Conservation (phyloP, 64 coral and sea anemone species). For the Acropora tenuis region DNA sequence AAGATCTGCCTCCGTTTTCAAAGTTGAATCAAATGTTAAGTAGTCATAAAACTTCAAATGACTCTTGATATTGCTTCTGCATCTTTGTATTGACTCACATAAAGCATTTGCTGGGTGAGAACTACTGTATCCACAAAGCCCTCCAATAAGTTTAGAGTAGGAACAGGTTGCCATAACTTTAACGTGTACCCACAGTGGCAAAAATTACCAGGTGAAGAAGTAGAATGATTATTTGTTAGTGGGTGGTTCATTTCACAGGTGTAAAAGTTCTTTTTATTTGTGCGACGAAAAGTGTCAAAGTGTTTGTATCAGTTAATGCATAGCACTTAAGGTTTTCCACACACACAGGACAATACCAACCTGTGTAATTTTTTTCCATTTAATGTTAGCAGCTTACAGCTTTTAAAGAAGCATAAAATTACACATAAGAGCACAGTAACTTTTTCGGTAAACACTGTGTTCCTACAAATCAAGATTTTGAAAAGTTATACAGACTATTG, state of each 20-base stretch:
- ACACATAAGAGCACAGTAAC: background rate
- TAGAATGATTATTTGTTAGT: background rate
- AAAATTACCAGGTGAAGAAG: background rate
- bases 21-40: background rate
- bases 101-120: background rate
- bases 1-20: constrained; percentile 38
- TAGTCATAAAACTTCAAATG: constrained; percentile 17
- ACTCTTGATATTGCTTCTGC: background rate
- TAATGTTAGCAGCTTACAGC: constrained; percentile 9
- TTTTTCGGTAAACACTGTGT: background rate
- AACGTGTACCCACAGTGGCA: background rate
- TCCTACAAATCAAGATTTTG: background rate
- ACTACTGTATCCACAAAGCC: constrained; percentile 1
- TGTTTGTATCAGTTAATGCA: constrained; percentile 23
- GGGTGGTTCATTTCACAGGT: background rate
- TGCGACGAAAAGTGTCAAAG: background rate
- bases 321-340: background rate
- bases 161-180: constrained; percentile 6
- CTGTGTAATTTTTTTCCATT: background rate
- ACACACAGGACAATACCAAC: background rate
- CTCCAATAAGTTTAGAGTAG: constrained; percentile 3
- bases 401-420: background rate
- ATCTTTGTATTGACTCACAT: constrained; percentile 1
- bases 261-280: background rate
- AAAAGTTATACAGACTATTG: background rate